Base-by-base conservation (phyloP, 1,140 invertebrate species). In the Parasteatoda tepidariorum region DNA sequence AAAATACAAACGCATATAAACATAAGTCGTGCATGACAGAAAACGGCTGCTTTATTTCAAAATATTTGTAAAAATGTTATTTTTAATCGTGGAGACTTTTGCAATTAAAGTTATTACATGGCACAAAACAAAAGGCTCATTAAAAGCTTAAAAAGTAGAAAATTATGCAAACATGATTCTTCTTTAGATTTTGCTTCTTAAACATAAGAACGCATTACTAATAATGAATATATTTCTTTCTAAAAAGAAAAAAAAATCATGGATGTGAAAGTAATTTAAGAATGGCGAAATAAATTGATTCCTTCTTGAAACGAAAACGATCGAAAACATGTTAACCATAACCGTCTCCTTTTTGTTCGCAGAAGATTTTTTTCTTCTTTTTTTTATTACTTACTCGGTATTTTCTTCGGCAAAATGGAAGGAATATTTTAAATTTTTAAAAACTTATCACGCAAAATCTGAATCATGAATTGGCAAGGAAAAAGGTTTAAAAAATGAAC, bases 371-470 rank as follows among this genome's bases (percentile, higher is more conserved):
- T 22, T 3, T 15, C 28, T 31, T 0, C n/a, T 73, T 31, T 28
- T 57, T 24, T 22, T 26, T 71, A 41, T 57, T 22, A 5, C 24
- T 26, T 57, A 18, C 6, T 59, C 15, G 5, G 55, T 59, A 9
- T 18, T 73, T 59, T 34, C 9, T 38, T 73, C 28, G 0, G 15
- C 0, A 15, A 11, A 34, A 74, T 55, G 26, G 18, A 61, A 59
- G 26, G 55, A 74, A 74, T 59, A 74, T 74, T 74, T 74, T 34
- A 74, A 74, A 74, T 59, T 59, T 74, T 74, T 22, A 28, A 38
- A 74, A 34, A 55, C 71, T 11, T 66, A 55, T 76, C 74, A 76
- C 74, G 74, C 74, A n/a, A 76, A 64, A 64, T 59, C 48, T 48
- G 38, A 76, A 76, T 64, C 74, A 75, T 34, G 7, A 59, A 4